Evolutionary conservation across 30 jellyfish, hydroid and myxozoan genomes (phyloP), one percentile per base, ranked within the genome.

Genomic region (Nemopilema nomurai): DNA sequence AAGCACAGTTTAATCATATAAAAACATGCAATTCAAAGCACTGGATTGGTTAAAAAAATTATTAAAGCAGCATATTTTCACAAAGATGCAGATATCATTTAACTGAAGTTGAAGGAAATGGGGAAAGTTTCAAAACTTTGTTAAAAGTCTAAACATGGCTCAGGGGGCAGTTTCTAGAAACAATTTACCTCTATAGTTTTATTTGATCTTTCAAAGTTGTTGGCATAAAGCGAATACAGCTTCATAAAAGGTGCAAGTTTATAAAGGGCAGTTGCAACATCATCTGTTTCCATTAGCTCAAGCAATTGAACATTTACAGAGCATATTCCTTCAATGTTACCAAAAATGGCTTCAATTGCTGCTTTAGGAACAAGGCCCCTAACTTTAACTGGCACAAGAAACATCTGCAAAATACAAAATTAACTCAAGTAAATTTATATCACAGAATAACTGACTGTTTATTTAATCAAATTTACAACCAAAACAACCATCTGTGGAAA

Each of bases 181-280:
- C 51, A 21, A 18, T 77, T 20, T 63, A 92, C 98, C 95, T 88
- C 96, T n/a, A 92, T 57, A 22, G 92, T 85, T 68, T 88, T 92
- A 51, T 67, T 88, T 27, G 98, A 92, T 22, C 51, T 69, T 8
- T 92, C 97, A 84, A 87, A 92, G 69, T 92, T 92, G 66, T 92
- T 92, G 1, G 98, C 98, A 80, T 92, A 92, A 41, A 92, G 29
- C n/a, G 98, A 87, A 62, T 92, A 92, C 51, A 92, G 79, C 50
- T 92, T 92, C 96, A 92, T 87, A 69, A 71, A 92, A 0, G 98
- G 98, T 4, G 98, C 98, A 31, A 92, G 53, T 66, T 92, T 80
- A 67, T 81, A 66, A 17, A 92, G 79, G 1, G 98, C 97, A 30
- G 87, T 74, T 26, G 91, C 87, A 16, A 92, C 96, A 29, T 96